Conservation (phyloP, 2,797 vertebrate genomes). For the Enteromius thamalakanensis region DNA sequence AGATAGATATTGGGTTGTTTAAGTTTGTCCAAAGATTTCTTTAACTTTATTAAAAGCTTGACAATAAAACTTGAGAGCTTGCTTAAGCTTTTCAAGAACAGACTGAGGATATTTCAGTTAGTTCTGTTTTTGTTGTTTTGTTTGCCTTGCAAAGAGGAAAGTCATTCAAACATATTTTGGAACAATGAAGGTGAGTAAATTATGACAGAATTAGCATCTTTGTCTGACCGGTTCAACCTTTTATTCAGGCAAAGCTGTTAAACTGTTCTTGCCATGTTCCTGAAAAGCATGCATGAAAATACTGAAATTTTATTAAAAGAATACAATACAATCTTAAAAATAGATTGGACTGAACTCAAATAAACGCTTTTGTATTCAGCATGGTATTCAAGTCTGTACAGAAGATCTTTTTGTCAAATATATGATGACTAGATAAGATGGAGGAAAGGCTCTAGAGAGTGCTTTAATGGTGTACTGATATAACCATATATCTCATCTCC, state of each 20-base stretch:
- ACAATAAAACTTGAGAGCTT: not conserved
- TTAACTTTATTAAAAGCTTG: not conserved
- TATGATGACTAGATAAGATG: slow-evolving; percentile 17
- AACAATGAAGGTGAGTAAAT: not conserved
- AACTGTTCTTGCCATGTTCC: not conserved
- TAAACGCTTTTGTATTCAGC: not conserved
- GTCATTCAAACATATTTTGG: not conserved
- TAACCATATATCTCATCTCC: slow-evolving; percentile 51
- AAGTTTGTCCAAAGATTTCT: not conserved
- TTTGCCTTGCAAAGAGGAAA: not conserved
- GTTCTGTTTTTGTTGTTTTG: not conserved
- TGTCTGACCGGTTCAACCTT: not conserved
- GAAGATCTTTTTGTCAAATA: not conserved
- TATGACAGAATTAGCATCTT: not conserved
- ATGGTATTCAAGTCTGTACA: not conserved
- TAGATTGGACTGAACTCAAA: not conserved
- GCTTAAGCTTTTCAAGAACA: not conserved
- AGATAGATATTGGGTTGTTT: not conserved
- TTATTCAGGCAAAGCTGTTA: not conserved
- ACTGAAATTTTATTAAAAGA: not conserved
- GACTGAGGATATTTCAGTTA: not conserved
- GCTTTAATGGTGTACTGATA: slow-evolving; percentile 62
- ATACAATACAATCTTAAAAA: not conserved
- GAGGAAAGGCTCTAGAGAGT: not conserved
- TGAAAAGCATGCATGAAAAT: not conserved